These are phyloP conservation scores for Calliphora vicina DNA, from an alignment of 1,140 invertebrate species.

Conservation along the genomic window DNA sequence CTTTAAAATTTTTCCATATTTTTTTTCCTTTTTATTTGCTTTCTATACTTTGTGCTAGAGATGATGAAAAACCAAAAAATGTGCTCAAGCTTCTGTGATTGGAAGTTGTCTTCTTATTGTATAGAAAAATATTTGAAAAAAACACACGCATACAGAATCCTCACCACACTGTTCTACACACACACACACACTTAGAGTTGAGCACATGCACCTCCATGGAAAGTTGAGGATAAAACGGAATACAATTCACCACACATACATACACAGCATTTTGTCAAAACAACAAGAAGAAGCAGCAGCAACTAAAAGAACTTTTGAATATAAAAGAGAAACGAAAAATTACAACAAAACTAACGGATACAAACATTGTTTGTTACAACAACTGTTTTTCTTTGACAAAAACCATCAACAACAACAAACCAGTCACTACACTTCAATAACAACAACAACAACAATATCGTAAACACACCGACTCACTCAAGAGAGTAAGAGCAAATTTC, in stretches of 20 bases:
- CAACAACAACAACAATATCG: too few relatives aligned
- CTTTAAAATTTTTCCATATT: background rate
- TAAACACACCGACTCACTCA: background rate
- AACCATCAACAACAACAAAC: too few relatives aligned
- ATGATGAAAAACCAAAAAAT: background rate
- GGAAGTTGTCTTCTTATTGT: conserved; percentile 10
- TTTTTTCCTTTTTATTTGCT: background rate
- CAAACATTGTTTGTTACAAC: background rate
- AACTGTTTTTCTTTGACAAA: background rate
- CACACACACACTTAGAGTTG: background rate
- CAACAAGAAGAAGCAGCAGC: background rate
- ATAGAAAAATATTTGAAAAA: background rate
- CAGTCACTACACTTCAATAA: too few relatives aligned
- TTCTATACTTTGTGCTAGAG: background rate
- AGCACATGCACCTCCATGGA: background rate
- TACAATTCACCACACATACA: background rate
- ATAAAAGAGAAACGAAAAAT: background rate
- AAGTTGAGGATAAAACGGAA: background rate
- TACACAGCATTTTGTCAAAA: background rate
- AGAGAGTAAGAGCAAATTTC: background rate
- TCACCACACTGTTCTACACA: background rate
- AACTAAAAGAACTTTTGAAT: background rate
- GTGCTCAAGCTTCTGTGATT: background rate
- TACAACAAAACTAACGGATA: background rate
- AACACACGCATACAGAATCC: background rate